Conservation (phyloP, 2,888 invertebrate species). For the Andrena marginata region DNA sequence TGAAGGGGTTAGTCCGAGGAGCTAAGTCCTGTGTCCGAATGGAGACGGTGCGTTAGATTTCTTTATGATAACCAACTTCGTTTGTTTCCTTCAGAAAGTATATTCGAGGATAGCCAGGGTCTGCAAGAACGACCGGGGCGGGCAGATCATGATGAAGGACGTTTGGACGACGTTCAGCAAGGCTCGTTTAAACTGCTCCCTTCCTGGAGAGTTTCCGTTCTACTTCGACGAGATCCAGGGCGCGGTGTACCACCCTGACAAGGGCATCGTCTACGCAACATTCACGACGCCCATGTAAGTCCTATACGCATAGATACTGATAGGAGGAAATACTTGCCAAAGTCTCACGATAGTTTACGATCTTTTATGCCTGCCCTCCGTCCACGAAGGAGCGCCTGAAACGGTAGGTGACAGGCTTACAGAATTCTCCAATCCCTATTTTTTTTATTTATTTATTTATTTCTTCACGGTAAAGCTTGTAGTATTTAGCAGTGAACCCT, state of each 20-base stretch:
- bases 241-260: constrained; percentile 91
- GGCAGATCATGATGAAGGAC: constrained; percentile 91
- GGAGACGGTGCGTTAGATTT: no score
- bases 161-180: constrained; percentile 97
- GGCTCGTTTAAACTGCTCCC: constrained; percentile 93
- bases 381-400: background rate
- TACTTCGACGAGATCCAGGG: constrained; percentile 96
- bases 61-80: background rate
- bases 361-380: constrained; percentile 28
- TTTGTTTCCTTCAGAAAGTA: constrained; percentile 87
- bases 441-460: no score
- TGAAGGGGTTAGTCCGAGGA: background rate
- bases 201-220: constrained; percentile 94
- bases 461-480: no score
- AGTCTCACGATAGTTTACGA: constrained; percentile 9
- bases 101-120: constrained; percentile 96
- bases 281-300: constrained; percentile 92
- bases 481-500: no score
- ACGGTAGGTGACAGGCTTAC: constrained; percentile 1
- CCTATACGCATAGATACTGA: background rate
- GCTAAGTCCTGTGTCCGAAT: no score
- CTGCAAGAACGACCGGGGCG: constrained; percentile 95
- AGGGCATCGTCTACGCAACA: constrained; percentile 92
- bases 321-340: background rate
- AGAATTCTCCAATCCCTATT: background rate